Evolutionary conservation across 1,140 invertebrate species (phyloP), one percentile per base, ranked within the genome.

Genomic region (Portunus trituberculatus): DNA sequence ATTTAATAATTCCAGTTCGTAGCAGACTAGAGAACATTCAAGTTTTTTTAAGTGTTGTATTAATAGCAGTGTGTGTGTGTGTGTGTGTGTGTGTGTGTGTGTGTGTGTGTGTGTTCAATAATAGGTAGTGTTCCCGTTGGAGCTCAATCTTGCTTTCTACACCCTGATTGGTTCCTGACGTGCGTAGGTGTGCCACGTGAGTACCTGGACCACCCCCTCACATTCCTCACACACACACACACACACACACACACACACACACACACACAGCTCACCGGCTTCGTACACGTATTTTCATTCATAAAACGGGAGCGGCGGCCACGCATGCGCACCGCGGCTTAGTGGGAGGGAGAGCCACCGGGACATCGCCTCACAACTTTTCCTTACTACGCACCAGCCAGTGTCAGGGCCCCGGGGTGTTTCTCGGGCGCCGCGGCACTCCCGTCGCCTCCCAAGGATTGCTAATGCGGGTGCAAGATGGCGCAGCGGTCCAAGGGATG

Each of bases 251-350:
- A 8, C 67, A 76, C 67, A n/a, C 25, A n/a, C 67, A 76, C 67
- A 76, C 67, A 20, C 67, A 76, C 20, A n/a, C 67, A 76, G 20
- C 67, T 76, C 67, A 76, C 67, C 67, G 67, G 67, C 67, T 76
- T 76, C 67, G 67, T 76, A 76, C 67, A 76, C 67, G 52, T 59
- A 76, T 76, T 76, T 76, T 76, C 67, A 76, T 76, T 76, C 67
- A 76, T 76, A 76, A 76, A 76, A 76, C 67, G 20, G 67, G 67
- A n/a, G 67, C 67, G 67, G 67, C 67, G 20, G 20, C 20, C 20
- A 76, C 67, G 67, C 67, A 76, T 76, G 67, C 67, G 67, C 67
- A n/a, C 20, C 6, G n/a, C 67, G 67, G n/a, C 67, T 25, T n/a
- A 76, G 67, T 76, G 67, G 67, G 67, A 76, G 67, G 67, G 67